Percentiles rank a stretch among this genome's conserved stretches.
Conservation (phyloP, 2,888 invertebrate genomes). For the Ormyrus thymus region DNA sequence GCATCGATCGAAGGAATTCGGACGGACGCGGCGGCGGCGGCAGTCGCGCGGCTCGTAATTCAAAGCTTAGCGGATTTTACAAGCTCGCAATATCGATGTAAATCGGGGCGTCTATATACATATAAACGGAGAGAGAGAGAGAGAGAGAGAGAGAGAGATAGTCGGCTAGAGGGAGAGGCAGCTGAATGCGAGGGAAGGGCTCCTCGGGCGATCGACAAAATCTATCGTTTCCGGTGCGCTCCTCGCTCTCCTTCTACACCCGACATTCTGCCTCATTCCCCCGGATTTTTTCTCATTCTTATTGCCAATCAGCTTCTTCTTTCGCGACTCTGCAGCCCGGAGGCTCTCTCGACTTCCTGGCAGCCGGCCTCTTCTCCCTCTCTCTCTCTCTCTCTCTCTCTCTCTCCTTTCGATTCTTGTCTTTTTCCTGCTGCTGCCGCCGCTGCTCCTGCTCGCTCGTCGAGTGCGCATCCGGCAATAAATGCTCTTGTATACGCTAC, state of each 20-base stretch:
- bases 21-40: not conserved
- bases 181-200: not conserved
- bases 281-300: slow-evolving; percentile 37
- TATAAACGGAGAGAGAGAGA: not conserved
- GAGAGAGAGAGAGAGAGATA: not conserved
- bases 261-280: slow-evolving; percentile 14
- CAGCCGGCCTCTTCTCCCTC: slow-evolving; percentile 13
- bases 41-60: not conserved
- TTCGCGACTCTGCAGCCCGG: slow-evolving; percentile 32
- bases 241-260: not conserved
- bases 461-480: slow-evolving; percentile 51
- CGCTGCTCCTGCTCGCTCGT: slow-evolving; percentile 8
- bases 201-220: slow-evolving; percentile 46
- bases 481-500: slow-evolving; percentile 47
- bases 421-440: slow-evolving; percentile 33
- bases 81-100: not conserved
- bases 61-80: not conserved
- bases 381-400: not conserved
- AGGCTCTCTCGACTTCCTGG: slow-evolving; percentile 45
- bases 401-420: slow-evolving; percentile 4
- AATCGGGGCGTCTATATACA: slow-evolving; percentile 8
- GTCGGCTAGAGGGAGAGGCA: not conserved
- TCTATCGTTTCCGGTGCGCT: slow-evolving; percentile 54
- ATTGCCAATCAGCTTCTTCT: slow-evolving; percentile 53
- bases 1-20: not conserved